A percentile compares a stretch with the other conserved stretches of the same genome.
Conservation (phyloP, 1,140 invertebrate species). For the Coenobita brevimanus region DNA sequence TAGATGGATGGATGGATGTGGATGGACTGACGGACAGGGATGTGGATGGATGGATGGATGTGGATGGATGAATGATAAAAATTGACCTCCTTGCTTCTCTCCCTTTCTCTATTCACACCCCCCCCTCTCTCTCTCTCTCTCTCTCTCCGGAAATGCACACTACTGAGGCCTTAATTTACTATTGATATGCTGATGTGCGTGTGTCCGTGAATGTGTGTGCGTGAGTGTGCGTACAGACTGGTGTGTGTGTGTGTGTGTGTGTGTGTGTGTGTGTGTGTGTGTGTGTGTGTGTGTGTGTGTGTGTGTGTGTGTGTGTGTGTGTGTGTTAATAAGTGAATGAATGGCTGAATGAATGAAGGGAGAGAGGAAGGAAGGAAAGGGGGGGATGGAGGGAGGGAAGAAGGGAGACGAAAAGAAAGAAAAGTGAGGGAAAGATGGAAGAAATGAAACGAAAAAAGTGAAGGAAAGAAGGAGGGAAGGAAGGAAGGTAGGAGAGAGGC, state of each 20-base stretch:
- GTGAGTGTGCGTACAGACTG: no score
- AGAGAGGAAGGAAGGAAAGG: background rate
- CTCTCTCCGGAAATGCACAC: background rate
- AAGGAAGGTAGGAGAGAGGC: background rate
- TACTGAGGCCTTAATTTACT: constrained; percentile 15
- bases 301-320: constrained; percentile 26
- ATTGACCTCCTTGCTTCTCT: background rate
- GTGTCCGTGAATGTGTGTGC: constrained; percentile 25
- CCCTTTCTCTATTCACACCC: background rate
- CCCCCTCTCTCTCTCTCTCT: constrained; percentile 1
- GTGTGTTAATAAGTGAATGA: background rate
- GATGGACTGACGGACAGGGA: no score
- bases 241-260: constrained; percentile 21
- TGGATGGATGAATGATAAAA: no score
- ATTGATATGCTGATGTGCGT: constrained; percentile 29
- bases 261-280: constrained; percentile 10
- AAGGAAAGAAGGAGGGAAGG: background rate
- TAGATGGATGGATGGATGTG: no score
- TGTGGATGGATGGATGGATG: no score
- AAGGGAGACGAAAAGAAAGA: background rate
- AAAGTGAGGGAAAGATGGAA: background rate
- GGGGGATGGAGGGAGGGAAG: background rate
- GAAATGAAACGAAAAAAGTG: background rate
- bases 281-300: constrained; percentile 13
- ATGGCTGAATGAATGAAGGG: background rate